Evolutionary conservation across 2,797 vertebrate species (phyloP).

Genomic region (Platyrinchus mystaceus): DNA sequence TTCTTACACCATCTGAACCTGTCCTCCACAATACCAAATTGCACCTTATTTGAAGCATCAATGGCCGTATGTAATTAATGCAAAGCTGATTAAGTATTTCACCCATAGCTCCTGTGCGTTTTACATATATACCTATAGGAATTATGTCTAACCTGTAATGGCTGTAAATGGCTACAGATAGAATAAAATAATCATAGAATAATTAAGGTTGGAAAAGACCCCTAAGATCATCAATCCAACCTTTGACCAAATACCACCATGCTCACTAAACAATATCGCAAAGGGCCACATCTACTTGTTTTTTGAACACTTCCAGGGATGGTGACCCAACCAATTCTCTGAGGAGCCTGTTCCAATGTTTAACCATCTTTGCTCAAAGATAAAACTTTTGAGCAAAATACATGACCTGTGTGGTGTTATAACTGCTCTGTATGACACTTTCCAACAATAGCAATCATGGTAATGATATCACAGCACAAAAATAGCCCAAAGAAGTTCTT

Average conservation of each 20-base stretch:
- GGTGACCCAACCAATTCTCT: not conserved
- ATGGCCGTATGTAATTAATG: not conserved
- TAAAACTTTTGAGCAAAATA: not conserved
- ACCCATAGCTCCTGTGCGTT: not conserved
- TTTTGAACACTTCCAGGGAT: not conserved
- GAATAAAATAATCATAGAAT: not conserved
- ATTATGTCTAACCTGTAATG: not conserved
- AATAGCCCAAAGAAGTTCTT: not conserved
- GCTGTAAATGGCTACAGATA: not conserved
- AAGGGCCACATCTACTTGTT: not conserved
- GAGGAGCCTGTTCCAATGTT: not conserved
- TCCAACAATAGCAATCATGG: not conserved
- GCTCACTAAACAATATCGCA: not conserved
- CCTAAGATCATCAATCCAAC: not conserved
- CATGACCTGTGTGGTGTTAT: not conserved
- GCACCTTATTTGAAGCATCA: not conserved
- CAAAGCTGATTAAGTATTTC: not conserved
- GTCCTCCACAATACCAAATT: not conserved
- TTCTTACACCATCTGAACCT: not conserved
- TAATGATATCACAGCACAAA: not conserved
- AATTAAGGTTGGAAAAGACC: not conserved
- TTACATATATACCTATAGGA: not conserved
- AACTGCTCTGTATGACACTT: not conserved
- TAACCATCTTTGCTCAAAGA: not conserved
- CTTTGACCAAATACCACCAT: not conserved